Base-by-base conservation (phyloP, 2,888 invertebrate genomes). In the Drosophila bunnanda region DNA sequence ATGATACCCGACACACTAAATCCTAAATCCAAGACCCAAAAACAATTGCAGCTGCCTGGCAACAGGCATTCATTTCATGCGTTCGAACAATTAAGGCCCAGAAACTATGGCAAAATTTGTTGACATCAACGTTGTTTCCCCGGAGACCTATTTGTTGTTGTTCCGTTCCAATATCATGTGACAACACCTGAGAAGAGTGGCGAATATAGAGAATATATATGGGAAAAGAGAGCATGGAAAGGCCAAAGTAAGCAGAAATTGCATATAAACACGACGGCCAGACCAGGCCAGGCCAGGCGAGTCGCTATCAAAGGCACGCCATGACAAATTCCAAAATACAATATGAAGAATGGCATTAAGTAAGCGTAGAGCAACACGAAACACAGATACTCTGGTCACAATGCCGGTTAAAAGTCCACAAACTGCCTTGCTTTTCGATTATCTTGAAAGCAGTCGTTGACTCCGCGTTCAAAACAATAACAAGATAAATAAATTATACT, bases 241-340 rank as follows among this genome's bases (percentile, higher is more conserved):
- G 56, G 57, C 54, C 22, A 50, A 17, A 55, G 75, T 58, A 75
- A 72, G 66, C 72, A 54, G 48, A 72, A 72, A 64, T 38, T 72
- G 57, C 75, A 72, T 46, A 43, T 57, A 55, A 54, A 75, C 53
- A 72, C 67, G 65, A 22, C 39, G 66, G 10, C 2, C 65, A 65
- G 25, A 10, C 4, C 44, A 65, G 38, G 20, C 17, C 43, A 28
- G 46, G 28, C 48, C 48, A 30, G 48, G 25, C 64, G 53, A 57
- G 5, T 10, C 56, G 59, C 32, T 56, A 56, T 71, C 71, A 39
- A 73, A 52, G 46, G 72, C 43, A 59, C 52, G 54, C 36, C 72
- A 60, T 53, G 56, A 55, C 43, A 44, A 74, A 74, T 53, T 75
- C 59, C 54, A 57, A 50, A 74, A 65, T 32, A 46, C 22, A 41